Evolutionary conservation across 2,888 invertebrate species (phyloP).

Genomic region (Trissolcus japonicus): DNA sequence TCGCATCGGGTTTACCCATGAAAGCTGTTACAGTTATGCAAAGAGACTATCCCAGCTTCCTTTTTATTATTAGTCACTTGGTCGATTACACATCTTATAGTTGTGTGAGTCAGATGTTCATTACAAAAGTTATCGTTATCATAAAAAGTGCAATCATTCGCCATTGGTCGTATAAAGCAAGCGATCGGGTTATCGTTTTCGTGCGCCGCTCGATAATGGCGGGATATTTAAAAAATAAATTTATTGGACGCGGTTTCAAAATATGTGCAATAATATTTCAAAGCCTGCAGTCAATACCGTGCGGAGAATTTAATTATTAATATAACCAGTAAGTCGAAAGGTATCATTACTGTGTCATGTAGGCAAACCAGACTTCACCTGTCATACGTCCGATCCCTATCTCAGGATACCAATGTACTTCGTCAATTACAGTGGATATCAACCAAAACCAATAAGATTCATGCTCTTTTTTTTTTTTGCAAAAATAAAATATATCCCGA

Average conservation of each 20-base stretch:
- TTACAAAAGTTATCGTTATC: too few species aligned
- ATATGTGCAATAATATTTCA: slow-evolving; percentile 45
- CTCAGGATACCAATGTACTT: slow-evolving; percentile 56
- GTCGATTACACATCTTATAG: too few species aligned
- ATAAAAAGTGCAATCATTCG: too few species aligned
- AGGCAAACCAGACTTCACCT: slow-evolving; percentile 72
- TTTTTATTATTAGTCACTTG: too few species aligned
- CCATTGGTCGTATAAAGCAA: not conserved
- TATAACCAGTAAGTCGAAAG: slow-evolving; percentile 62
- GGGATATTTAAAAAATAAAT: slow-evolving; percentile 19
- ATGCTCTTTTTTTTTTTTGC: slow-evolving; percentile 11
- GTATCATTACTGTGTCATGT: slow-evolving; percentile 73
- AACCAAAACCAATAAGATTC: slow-evolving; percentile 38
- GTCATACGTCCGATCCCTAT: slow-evolving; percentile 68
- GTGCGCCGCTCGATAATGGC: slow-evolving; percentile 3
- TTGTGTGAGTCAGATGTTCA: too few species aligned
- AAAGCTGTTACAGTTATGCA: too few species aligned
- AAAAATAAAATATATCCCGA: not conserved
- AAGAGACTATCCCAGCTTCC: too few species aligned
- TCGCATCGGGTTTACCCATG: too few species aligned
- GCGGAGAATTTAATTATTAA: slow-evolving; percentile 71
- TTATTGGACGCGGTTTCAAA: slow-evolving; percentile 32
- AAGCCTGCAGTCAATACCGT: slow-evolving; percentile 52
- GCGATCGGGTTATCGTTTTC: not conserved
- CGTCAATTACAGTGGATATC: slow-evolving; percentile 55